phyloP scores from a whole-genome alignment of 2,888 invertebrate genomes.

The Agonopterix arenella region DNA sequence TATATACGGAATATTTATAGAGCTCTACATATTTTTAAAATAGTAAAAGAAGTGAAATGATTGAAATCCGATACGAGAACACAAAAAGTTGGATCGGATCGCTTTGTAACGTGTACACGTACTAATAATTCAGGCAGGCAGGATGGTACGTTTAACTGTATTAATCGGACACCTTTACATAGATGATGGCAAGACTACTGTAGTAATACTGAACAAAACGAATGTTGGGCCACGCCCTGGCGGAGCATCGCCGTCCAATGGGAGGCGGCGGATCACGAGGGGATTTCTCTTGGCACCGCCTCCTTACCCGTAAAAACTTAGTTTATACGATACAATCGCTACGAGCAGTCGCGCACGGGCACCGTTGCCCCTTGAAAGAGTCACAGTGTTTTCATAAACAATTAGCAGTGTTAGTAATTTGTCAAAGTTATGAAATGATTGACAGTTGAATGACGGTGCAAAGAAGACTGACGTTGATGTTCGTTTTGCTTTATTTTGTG shows the following conservation, averaged over 20 bases:
- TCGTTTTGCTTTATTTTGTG: constrained; percentile 43
- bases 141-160: constrained; percentile 28
- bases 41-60: constrained; percentile 3
- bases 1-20: too few relatives aligned
- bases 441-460: constrained; percentile 28
- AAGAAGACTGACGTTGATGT: constrained; percentile 18
- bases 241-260: constrained; percentile 30
- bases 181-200: constrained; percentile 19
- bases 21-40: too few relatives aligned
- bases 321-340: constrained; percentile 38
- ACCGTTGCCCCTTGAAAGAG: not conserved
- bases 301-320: constrained; percentile 27
- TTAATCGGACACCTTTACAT: constrained; percentile 31
- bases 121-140: constrained; percentile 32
- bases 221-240: constrained; percentile 23
- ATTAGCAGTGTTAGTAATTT: constrained; percentile 1
- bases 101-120: not conserved
- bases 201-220: constrained; percentile 12
- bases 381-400: constrained; percentile 3
- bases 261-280: constrained; percentile 12
- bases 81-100: constrained; percentile 28
- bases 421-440: constrained; percentile 22
- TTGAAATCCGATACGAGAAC: constrained; percentile 37
- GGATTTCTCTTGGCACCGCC: constrained; percentile 28
- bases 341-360: constrained; percentile 31